Base-by-base conservation (phyloP, 2,888 invertebrate species). In the Anagyrus pseudococci region DNA sequence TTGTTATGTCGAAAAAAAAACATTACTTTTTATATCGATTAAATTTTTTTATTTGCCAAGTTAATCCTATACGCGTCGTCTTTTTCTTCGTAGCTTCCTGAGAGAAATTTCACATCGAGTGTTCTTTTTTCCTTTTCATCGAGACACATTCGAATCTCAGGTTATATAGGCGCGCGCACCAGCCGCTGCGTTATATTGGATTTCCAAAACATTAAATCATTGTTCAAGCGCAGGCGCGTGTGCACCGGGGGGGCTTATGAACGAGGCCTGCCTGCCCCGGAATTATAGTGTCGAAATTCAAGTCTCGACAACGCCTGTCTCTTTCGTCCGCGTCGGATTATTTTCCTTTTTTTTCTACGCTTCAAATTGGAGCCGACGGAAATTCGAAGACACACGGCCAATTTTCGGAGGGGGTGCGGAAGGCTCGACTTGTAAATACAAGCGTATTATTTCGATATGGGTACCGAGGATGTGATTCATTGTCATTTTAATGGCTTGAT, bases 301-400 rank as follows among this genome's bases (percentile, higher is more conserved):
- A 59, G 19, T n/a, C 52, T 8, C 15, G 25, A 19, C 29, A 29
- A 10, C 29, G 29, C 29, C 4, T 4, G 29, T 19, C 41, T 44
- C 22, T 44, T 20, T 23, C 52, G 13, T 40, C n/a, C 41, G 10
- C 17, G 25, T 17, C 23, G n/a, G 2, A 4, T 26, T 41, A 49
- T 57, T 57, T 56, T 62, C 23, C 41, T 29, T 23, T 33, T 10
- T 23, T 40, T 55, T 19, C 10, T 23, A 4, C 26, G 17, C 49
- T 23, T 25, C 17, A 33, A 61, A 62, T 58, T 46, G 50, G 52
- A 65, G 47, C 54, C 23, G 57, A 47, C 46, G 48, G 56, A 43
- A 64, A 64, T 49, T 48, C 43, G 64, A 64, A 29, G 57, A 65
- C 41, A 8, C 33, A 40, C 50, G 33, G 62, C 65, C 65, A 62